Percentiles rank a stretch among this genome's conserved stretches.
Conservation (phyloP, 1,140 invertebrate genomes). For the Colletes gigas region DNA sequence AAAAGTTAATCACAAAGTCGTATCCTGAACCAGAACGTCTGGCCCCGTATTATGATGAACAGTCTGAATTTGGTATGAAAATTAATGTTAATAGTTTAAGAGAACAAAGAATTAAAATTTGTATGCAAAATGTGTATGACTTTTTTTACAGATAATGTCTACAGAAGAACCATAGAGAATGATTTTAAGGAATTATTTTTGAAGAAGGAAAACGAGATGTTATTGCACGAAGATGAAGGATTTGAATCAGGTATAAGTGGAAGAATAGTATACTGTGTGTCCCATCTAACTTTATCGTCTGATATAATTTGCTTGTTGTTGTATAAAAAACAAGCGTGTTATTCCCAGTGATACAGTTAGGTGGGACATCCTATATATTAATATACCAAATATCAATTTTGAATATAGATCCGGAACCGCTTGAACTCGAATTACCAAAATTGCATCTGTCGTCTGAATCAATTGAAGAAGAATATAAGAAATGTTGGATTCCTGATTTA, state of each 20-base stretch:
- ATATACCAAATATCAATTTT: no score
- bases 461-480: slow-evolving; percentile 8
- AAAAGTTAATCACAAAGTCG: slow-evolving; percentile 9
- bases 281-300: no score
- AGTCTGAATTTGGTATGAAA: slow-evolving; percentile 61
- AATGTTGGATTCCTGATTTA: slow-evolving; percentile 4
- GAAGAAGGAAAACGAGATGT: slow-evolving; percentile 26
- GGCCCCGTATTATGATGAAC: slow-evolving; percentile 46
- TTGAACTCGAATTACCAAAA: slow-evolving; percentile 13
- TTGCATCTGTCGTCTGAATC: background rate
- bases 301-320: no score
- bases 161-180: slow-evolving; percentile 37
- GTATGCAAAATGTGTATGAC: background rate
- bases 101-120: background rate
- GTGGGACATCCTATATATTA: no score
- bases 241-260: slow-evolving; percentile 61
- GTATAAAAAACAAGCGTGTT: no score
- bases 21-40: slow-evolving; percentile 61
- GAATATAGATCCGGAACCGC: slow-evolving; percentile 31
- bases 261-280: no score
- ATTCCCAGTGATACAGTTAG: no score
- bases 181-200: slow-evolving; percentile 38
- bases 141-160: slow-evolving; percentile 46
- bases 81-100: background rate
- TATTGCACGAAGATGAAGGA: slow-evolving; percentile 49